These are phyloP conservation scores for Perdita meconis DNA, from an alignment of 2,888 invertebrate genomes.

Conservation along the genomic window DNA sequence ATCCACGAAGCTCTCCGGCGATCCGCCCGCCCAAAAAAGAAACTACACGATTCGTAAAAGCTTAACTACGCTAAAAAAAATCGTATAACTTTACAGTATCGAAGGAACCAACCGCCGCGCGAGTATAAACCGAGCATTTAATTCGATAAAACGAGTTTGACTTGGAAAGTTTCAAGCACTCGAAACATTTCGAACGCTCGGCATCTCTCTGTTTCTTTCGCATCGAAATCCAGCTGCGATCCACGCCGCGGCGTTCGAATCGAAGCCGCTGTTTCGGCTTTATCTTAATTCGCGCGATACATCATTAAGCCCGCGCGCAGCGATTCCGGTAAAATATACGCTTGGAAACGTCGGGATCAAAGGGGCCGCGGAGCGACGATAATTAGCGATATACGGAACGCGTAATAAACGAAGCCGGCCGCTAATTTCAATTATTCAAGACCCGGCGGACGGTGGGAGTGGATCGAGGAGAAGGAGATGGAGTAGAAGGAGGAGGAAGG, in stretches of 20 bases:
- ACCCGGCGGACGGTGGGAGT: neutral
- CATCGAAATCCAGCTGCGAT: no score
- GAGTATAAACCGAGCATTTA: slow-evolving; percentile 20
- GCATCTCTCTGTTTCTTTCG: slow-evolving; percentile 23
- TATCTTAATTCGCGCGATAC: slow-evolving; percentile 62
- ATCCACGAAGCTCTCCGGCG: no score
- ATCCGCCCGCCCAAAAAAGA: no score
- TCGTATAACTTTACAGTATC: no score
- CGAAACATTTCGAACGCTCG: slow-evolving; percentile 31
- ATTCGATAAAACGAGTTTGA: slow-evolving; percentile 50
- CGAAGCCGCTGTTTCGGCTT: slow-evolving; percentile 36
- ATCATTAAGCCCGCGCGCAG: slow-evolving; percentile 52
- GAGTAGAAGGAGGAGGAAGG: neutral
- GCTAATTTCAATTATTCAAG: slow-evolving; percentile 60
- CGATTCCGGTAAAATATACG: slow-evolving; percentile 57
- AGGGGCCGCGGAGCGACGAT: slow-evolving; percentile 51
- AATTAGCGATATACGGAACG: slow-evolving; percentile 61
- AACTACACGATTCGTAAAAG: no score
- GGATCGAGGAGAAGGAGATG: neutral
- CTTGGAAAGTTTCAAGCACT: slow-evolving; percentile 16
- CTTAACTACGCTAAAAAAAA: no score
- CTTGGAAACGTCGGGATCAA: slow-evolving; percentile 45
- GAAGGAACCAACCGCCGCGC: neutral
- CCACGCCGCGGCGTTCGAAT: slow-evolving; percentile 10
- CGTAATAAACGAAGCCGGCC: slow-evolving; percentile 60